Base-by-base conservation (phyloP, 1,140 invertebrate species). In the Metopolophium dirhodum region DNA sequence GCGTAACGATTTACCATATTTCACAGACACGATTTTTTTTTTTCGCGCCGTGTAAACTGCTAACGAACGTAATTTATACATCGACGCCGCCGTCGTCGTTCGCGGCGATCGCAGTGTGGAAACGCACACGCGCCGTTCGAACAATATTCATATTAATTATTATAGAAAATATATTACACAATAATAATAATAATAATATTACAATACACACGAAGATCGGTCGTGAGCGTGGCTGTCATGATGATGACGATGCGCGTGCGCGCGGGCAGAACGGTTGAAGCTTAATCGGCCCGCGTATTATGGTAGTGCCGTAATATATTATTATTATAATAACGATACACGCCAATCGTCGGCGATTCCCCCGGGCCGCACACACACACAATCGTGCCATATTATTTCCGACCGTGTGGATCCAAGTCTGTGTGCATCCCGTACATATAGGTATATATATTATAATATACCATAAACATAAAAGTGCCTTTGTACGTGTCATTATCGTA, bases 291-390 rank as follows among this genome's bases (percentile, higher is more conserved):
- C n/a, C 11, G n/a, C 18, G 14, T 77, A n/a, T n/a, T 35, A 77
- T 77, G 4, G 23, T 61, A 77, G 61, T 77, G 61, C n/a, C 14
- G n/a, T n/a, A n/a, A 54, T 54, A 54, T 54, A 54, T 54, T 68
- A 68, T 68, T n/a, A 77, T 77, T 77, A n/a, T 77, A 77, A 77
- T 77, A n/a, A 77, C 61, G 61, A n/a, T 77, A n/a, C 61, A n/a
- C 30, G 61, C 61, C 61, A 77, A 77, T 77, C 61, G 61, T 77
- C 61, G n/a, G 30, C 61, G 61, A 35, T 77, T 77, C 61, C 30
- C 61, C 7, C 61, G n/a, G 6, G 61, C 61, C 57, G 30, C n/a
- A n/a, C 11, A 68, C 14, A n/a, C 26, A 9, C 14, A 68, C n/a
- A 6, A 14, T 6, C 61, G 61, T 68, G 14, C 30, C 30, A 30